These are phyloP conservation scores for Ictalurus punctatus DNA, from an alignment of 2,113 vertebrate genomes.

Conservation along the genomic window DNA sequence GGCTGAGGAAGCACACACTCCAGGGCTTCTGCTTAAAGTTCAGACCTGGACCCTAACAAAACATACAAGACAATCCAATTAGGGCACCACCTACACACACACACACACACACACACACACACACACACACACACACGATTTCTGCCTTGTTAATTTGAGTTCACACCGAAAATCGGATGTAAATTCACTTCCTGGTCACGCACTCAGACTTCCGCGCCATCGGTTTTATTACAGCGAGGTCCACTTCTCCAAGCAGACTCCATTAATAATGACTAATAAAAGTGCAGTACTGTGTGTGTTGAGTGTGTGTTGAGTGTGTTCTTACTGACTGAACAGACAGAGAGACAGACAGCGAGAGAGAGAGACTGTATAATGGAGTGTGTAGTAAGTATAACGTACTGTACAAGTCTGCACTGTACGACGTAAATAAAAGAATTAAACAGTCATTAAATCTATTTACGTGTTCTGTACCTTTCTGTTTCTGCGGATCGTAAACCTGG, in stretches of 20 bases:
- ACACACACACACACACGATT: neutral
- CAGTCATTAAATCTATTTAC: neutral
- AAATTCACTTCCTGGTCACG: neutral
- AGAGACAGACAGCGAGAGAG: neutral
- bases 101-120: neutral
- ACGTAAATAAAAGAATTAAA: neutral
- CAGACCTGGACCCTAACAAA: neutral
- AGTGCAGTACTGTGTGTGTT: neutral
- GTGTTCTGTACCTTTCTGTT: constrained; percentile 79
- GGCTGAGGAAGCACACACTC: constrained; percentile 12
- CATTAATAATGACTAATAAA: neutral
- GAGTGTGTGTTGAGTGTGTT: neutral
- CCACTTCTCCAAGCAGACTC: neutral
- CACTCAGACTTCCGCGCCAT: neutral
- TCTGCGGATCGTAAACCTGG: constrained; percentile 84
- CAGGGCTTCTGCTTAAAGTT: constrained; percentile 18
- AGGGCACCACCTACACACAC: neutral
- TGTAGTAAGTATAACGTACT: too few species aligned
- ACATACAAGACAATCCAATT: too few species aligned
- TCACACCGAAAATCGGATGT: neutral
- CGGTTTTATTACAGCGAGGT: neutral
- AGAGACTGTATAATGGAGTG: too few species aligned
- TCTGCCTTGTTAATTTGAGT: constrained; percentile 7
- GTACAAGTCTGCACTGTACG: too few species aligned
- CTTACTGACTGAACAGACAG: neutral